Evolutionary conservation across 2,113 vertebrate genomes (phyloP).

Genomic region (Larimichthys crocea): DNA sequence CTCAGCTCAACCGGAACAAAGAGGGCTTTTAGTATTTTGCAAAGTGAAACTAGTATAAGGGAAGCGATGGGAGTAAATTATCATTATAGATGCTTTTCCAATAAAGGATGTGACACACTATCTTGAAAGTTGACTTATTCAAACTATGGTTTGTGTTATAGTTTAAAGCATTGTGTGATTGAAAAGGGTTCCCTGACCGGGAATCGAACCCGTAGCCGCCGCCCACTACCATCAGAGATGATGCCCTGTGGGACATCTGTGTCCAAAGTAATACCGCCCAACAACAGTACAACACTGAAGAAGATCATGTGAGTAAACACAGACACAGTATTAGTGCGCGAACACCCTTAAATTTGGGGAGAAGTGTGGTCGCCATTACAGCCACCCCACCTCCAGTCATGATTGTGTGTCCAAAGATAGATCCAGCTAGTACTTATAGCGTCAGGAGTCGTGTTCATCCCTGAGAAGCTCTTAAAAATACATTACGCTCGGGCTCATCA

Average conservation of each 20-base stretch:
- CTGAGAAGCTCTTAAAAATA: background rate
- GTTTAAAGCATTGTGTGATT: background rate
- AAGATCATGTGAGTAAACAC: too few relatives aligned
- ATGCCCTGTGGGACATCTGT: too few relatives aligned
- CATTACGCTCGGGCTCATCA: conserved; percentile 6
- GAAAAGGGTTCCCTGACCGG: conserved; percentile 66
- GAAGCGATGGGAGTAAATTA: conserved; percentile 77
- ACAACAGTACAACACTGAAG: too few relatives aligned
- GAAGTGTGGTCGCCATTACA: background rate
- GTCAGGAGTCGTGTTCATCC: background rate
- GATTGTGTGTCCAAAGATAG: conserved; percentile 27
- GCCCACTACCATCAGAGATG: conserved; percentile 79
- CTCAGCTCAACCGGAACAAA: conserved; percentile 41
- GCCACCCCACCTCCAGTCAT: background rate
- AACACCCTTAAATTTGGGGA: background rate
- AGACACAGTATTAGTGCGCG: background rate
- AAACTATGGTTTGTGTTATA: background rate
- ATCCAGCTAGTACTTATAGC: background rate
- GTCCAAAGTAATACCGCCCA: too few relatives aligned
- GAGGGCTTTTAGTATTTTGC: conserved; percentile 64
- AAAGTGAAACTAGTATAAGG: conserved; percentile 51
- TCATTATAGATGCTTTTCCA: conserved; percentile 87
- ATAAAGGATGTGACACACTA: conserved; percentile 84
- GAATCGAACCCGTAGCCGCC: conserved; percentile 70
- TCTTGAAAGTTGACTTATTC: background rate